Base-by-base conservation (phyloP, 1,140 invertebrate genomes). In the Euura saliciscinereae region DNA sequence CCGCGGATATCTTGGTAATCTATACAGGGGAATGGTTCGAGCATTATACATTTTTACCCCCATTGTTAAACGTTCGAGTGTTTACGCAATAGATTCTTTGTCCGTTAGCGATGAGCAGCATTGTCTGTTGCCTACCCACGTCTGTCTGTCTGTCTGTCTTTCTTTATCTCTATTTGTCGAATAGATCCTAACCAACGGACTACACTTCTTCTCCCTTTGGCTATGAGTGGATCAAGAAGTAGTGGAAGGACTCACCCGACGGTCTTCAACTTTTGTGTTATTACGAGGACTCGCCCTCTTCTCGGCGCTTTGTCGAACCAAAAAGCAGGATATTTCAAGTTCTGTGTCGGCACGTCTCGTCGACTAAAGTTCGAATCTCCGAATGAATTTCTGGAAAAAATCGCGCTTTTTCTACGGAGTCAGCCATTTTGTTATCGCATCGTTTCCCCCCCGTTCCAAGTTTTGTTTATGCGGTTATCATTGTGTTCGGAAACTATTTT, bases 61-160 rank as follows among this genome's bases (percentile, higher is more conserved):
- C 59, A 44, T 69, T 44, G 42, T 70, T 42, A 28, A 10, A 44
- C 10, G 8, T 78, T 83, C 81, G 82, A 86, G 80, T 81, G 86
- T 86, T 88, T 87, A 86, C 86, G 85, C 84, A 87, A 86, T 86
- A 86, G 84, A 81, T 80, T 84, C 84, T 86, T 88, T 87, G 85
- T 87, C 85, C 82, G 83, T 83, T 80, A 85, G 80, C 85, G 85
- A 86, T 85, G 85, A 84, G 83, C 81, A 80, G 80, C 80, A 86
- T 86, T 86, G 84, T 86, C 84, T 84, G 83, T 84, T 82, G 75
- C 78, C 75, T 80, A 75, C 74, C 72, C 68, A 72, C 72, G 75
- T 82, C 79, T 73, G 76, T 80, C 77, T 77, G 80, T 80, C 81
- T 28, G 28, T 28, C 28, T 28, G 28, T 28, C 28, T 28, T 28